Percentiles rank a stretch among this genome's conserved stretches.
These are phyloP conservation scores for Marmota flaviventris DNA, from an alignment of 2,113 vertebrate genomes.

Conservation along the genomic window DNA sequence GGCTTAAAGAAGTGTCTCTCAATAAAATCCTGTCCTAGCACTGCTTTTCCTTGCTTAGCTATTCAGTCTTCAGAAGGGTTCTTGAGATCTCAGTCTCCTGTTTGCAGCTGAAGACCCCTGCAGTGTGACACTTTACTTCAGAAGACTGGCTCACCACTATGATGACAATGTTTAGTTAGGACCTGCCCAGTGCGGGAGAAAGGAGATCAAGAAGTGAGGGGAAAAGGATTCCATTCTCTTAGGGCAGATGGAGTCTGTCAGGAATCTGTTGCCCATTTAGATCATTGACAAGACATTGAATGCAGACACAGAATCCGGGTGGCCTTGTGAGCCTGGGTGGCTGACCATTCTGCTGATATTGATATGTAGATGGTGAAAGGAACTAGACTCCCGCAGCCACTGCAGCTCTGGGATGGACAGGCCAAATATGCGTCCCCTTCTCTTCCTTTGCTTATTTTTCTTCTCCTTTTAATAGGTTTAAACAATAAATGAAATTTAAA, in stretches of 20 bases:
- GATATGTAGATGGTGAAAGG: not conserved
- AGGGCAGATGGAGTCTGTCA: not conserved
- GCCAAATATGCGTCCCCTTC: not conserved
- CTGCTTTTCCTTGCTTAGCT: not conserved
- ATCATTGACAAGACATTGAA: not conserved
- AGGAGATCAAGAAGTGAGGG: not conserved
- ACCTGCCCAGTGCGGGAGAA: not conserved
- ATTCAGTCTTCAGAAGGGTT: not conserved
- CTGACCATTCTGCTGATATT: not conserved
- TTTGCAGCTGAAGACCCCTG: constrained; percentile 4
- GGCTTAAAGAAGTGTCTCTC: not conserved
- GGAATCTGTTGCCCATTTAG: not conserved
- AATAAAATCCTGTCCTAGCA: not conserved
- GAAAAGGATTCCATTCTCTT: not conserved
- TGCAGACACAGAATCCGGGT: not conserved
- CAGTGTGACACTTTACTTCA: not conserved
- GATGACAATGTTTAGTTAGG: constrained; percentile 59
- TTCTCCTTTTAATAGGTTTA: constrained; percentile 30
- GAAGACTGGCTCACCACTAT: not conserved
- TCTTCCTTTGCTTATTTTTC: constrained; percentile 49
- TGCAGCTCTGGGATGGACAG: not conserved
- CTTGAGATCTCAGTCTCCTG: not conserved
- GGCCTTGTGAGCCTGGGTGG: not conserved
- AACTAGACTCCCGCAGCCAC: not conserved
- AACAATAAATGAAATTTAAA: constrained; percentile 59